phyloP scores from a whole-genome alignment of 2,888 invertebrate genomes.

The Cacoxenus indagator region DNA sequence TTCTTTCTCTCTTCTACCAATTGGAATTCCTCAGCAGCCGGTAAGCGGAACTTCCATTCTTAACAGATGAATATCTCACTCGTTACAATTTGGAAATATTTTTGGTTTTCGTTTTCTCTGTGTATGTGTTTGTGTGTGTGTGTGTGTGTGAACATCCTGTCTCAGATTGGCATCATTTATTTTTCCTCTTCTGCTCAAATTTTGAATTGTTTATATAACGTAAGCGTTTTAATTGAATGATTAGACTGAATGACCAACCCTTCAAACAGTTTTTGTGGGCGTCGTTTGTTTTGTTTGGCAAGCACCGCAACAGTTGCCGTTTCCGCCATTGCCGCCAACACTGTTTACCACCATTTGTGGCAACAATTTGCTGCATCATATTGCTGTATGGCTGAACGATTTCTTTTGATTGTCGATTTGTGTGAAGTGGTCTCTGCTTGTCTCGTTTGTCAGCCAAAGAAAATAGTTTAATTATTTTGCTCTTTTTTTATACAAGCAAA shows the following conservation, averaged over 20 bases:
- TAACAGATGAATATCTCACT: conserved; percentile 43
- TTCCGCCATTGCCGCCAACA: neutral
- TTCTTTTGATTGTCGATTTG: no score
- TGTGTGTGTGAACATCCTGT: conserved; percentile 46
- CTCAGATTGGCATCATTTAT: conserved; percentile 51
- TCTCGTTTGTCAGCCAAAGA: neutral
- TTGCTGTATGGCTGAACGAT: neutral
- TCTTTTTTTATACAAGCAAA: conserved; percentile 22
- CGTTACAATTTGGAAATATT: neutral
- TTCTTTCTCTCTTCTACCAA: neutral
- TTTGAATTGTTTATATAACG: conserved; percentile 55
- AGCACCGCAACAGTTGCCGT: no score
- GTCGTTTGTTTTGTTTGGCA: no score
- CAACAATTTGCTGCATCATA: conserved; percentile 31
- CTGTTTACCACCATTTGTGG: conserved; percentile 49
- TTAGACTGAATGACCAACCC: conserved; percentile 33
- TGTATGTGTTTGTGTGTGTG: conserved; percentile 1
- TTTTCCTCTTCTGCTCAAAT: conserved; percentile 4
- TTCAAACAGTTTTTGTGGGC: neutral
- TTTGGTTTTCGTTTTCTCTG: conserved; percentile 47
- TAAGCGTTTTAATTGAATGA: conserved; percentile 64
- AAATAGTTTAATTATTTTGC: conserved; percentile 39
- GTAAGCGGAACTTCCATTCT: conserved; percentile 45
- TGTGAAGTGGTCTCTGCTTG: neutral
- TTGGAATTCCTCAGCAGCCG: conserved; percentile 4